Percentiles rank a stretch among this genome's conserved stretches.
Evolutionary conservation across 2,113 vertebrate genomes (phyloP).

Genomic region (Gallinago undulata): DNA sequence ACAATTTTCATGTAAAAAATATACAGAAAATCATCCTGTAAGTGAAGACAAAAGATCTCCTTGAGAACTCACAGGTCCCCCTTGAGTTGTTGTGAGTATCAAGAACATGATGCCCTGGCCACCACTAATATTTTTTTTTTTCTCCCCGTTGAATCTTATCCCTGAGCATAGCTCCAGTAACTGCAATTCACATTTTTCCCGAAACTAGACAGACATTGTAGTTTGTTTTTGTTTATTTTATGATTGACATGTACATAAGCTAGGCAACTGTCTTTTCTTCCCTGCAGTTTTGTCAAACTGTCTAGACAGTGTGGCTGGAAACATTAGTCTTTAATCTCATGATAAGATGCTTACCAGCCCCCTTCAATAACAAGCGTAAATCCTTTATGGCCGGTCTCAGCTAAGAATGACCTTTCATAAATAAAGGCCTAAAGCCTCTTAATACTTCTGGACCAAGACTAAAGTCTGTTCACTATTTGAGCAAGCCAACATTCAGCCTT

Average conservation of each 20-base stretch:
- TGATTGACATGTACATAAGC: neutral
- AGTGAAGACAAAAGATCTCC: neutral
- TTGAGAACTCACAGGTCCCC: neutral
- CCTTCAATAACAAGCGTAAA: neutral
- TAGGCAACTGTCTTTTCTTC: neutral
- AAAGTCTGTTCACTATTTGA: neutral
- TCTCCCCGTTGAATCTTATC: neutral
- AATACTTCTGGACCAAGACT: neutral
- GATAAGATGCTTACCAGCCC: neutral
- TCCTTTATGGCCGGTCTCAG: neutral
- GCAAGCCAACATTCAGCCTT: neutral
- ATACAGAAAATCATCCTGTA: neutral
- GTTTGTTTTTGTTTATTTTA: neutral
- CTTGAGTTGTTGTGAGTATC: neutral
- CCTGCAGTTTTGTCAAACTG: neutral
- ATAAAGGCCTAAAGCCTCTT: neutral
- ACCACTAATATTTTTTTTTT: neutral
- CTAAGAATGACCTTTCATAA: constrained; percentile 9
- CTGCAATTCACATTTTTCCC: neutral
- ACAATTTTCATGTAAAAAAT: neutral
- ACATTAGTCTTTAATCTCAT: neutral
- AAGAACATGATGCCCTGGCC: neutral
- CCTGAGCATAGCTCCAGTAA: neutral
- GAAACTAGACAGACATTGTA: neutral
- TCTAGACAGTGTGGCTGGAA: neutral